A percentile compares a stretch with the other conserved stretches of the same genome.
Conservation (phyloP, 92 coral and sea anemone genomes). For the Parazoanthus swiftii region DNA sequence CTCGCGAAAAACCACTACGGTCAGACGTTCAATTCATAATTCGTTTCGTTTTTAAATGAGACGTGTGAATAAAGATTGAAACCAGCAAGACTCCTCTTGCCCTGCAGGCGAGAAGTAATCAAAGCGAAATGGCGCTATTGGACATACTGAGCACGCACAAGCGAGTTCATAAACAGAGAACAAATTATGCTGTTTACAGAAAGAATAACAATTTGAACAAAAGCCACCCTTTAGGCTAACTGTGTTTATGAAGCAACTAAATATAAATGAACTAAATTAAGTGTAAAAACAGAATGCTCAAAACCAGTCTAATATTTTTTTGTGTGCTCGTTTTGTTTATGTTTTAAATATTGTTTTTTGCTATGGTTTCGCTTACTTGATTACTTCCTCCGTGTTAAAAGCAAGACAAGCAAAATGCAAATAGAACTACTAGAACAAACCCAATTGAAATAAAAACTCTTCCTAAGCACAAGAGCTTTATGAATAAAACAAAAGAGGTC, state of each 20-base stretch:
- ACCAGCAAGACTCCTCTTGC: neutral
- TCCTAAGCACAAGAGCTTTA: neutral
- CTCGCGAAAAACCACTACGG: neutral
- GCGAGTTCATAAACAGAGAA: conserved; percentile 16
- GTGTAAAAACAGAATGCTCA: conserved; percentile 5
- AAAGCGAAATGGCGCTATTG: neutral
- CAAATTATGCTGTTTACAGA: conserved; percentile 14
- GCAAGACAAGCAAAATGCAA: conserved; percentile 27
- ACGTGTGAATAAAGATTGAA: conserved; percentile 14
- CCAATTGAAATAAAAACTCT: conserved; percentile 8
- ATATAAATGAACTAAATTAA: conserved; percentile 17
- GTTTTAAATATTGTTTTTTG: conserved; percentile 29
- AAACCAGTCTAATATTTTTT: conserved; percentile 9
- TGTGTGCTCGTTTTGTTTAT: conserved; percentile 29
- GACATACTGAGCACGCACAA: neutral
- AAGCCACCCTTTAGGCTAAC: conserved; percentile 13
- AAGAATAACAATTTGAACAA: conserved; percentile 41
- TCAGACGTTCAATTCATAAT: neutral
- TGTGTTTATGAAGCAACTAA: conserved; percentile 31
- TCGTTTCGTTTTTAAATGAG: conserved; percentile 10
- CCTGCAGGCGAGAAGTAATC: neutral
- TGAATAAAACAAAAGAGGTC: conserved; percentile 18
- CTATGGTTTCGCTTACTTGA: conserved; percentile 14
- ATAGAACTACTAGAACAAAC: neutral
- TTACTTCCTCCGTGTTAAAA: conserved; percentile 2